Evolutionary conservation across 2,888 invertebrate species (phyloP).

Genomic region (Chrysolina haemoptera): DNA sequence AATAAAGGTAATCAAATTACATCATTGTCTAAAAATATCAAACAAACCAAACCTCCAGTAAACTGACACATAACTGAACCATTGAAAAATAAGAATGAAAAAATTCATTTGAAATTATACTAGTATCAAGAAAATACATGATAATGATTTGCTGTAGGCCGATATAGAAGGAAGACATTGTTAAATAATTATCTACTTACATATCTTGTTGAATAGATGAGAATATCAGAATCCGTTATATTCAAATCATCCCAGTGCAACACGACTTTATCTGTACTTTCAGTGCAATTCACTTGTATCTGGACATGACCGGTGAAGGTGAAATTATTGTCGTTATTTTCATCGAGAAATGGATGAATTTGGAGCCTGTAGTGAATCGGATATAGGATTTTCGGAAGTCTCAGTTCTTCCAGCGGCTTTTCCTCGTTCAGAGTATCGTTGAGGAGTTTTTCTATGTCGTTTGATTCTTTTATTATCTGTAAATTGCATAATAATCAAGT

Average conservation of each 20-base stretch:
- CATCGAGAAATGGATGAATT: constrained; percentile 65
- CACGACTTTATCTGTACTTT: constrained; percentile 62
- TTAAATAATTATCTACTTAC: constrained; percentile 20
- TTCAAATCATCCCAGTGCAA: constrained; percentile 63
- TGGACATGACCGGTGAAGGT: constrained; percentile 64
- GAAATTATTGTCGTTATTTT: constrained; percentile 60
- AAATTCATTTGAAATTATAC: no score
- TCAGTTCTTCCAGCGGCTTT: constrained; percentile 57
- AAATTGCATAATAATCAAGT: constrained; percentile 23
- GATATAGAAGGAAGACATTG: not conserved
- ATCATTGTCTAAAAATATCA: no score
- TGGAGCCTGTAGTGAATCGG: constrained; percentile 63
- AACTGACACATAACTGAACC: no score
- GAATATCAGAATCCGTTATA: constrained; percentile 58
- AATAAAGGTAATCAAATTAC: no score
- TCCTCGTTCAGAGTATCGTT: constrained; percentile 63
- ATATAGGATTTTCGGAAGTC: constrained; percentile 59
- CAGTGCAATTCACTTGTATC: constrained; percentile 61
- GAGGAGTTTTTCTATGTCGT: constrained; percentile 64
- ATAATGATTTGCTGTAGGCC: no score
- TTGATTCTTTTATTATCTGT: constrained; percentile 59
- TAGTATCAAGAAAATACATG: no score
- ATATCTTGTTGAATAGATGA: constrained; percentile 53
- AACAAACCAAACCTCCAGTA: no score
- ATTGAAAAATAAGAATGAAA: no score